A percentile compares a stretch with the other conserved stretches of the same genome.
Evolutionary conservation across 1,140 invertebrate species (phyloP).

Genomic region (Drosophila azteca): DNA sequence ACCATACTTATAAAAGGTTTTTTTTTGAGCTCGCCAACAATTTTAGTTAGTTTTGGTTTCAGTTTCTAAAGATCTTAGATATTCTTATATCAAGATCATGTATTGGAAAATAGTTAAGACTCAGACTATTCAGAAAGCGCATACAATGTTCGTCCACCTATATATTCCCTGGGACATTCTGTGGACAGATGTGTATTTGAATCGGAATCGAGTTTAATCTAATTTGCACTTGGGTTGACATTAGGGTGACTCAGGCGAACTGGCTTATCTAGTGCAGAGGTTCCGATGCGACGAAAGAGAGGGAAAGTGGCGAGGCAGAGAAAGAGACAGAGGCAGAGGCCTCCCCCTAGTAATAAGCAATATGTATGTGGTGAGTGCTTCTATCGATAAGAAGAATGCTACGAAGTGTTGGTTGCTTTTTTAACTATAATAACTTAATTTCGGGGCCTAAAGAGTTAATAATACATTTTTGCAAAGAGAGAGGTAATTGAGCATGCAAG

Average conservation of each 20-base stretch:
- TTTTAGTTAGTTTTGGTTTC: too few relatives aligned
- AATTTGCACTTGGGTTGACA: slow-evolving; percentile 21
- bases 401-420: slow-evolving; percentile 31
- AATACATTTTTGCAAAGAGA: slow-evolving; percentile 24
- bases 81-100: too few relatives aligned
- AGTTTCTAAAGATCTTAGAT: too few relatives aligned
- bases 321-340: too few relatives aligned
- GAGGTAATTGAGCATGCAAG: slow-evolving; percentile 62
- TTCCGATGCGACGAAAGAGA: background rate
- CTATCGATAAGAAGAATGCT: slow-evolving; percentile 9
- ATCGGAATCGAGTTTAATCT: slow-evolving; percentile 9
- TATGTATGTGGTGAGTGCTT: background rate
- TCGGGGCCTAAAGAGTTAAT: slow-evolving; percentile 32
- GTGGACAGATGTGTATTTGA: background rate
- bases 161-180: background rate
- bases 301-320: slow-evolving; percentile 4
- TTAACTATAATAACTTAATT: slow-evolving; percentile 36
- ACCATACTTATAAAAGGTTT: too few relatives aligned
- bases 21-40: too few relatives aligned
- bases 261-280: slow-evolving; percentile 10
- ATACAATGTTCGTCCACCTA: background rate
- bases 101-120: too few relatives aligned
- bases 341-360: background rate
- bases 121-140: background rate
- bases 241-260: slow-evolving; percentile 3